A percentile compares a stretch with the other conserved stretches of the same genome.
Conservation (phyloP, 2,797 vertebrate species). For the Neoniphon sammara region DNA sequence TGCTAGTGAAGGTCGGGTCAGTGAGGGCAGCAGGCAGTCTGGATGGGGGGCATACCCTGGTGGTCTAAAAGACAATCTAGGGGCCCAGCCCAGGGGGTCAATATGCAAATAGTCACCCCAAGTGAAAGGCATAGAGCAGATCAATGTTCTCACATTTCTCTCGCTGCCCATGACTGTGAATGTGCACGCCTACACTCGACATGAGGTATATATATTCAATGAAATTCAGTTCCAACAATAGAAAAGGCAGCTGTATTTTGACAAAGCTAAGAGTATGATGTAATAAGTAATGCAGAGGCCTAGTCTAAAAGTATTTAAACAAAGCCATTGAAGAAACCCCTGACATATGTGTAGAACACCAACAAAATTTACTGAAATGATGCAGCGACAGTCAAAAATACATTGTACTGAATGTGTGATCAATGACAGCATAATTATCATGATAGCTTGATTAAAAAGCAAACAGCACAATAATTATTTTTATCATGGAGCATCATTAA, state of each 20-base stretch:
- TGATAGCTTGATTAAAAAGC: background rate
- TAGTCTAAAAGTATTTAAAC: background rate
- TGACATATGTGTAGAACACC: constrained; percentile 12
- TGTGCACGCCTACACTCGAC: constrained; percentile 63
- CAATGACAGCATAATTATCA: background rate
- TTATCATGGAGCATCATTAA: background rate
- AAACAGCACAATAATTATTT: constrained; percentile 1
- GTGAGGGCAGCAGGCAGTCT: constrained; percentile 67
- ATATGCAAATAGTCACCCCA: constrained; percentile 81
- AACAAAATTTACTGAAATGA: background rate
- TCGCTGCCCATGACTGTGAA: constrained; percentile 71
- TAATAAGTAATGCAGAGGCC: constrained; percentile 16
- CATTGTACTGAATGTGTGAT: background rate
- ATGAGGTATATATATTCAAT: constrained; percentile 64
- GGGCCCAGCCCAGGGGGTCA: constrained; percentile 71
- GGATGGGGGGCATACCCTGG: constrained; percentile 52
- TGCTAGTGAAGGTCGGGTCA: constrained; percentile 78
- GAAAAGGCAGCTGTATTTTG: constrained; percentile 61
- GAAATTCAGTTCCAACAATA: constrained; percentile 67
- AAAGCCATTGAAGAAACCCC: constrained; percentile 4
- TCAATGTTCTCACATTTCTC: constrained; percentile 81
- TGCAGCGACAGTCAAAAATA: background rate
- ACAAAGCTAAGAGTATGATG: constrained; percentile 47
- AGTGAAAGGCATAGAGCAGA: constrained; percentile 69
- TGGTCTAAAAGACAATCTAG: constrained; percentile 69